Conservation (phyloP, 2,797 vertebrate species). For the Denticeps clupeoides region DNA sequence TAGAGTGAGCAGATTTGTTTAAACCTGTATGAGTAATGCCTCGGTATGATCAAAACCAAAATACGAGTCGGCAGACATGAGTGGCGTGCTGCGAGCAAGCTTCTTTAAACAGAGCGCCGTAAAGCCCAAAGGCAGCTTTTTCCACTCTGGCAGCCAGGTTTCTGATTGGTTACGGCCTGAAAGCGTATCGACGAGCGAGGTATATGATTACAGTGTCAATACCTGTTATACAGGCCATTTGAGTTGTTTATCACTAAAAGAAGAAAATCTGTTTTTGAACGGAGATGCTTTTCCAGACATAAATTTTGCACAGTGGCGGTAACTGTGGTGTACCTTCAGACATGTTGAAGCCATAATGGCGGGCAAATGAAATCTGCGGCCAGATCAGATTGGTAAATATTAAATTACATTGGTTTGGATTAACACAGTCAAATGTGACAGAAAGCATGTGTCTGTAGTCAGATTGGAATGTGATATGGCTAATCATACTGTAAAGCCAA, state of each 20-base stretch:
- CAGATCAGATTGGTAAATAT: constrained; percentile 42
- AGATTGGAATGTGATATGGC: constrained; percentile 38
- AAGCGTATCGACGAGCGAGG: constrained; percentile 27
- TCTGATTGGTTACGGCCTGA: constrained; percentile 23
- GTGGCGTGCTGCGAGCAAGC: constrained; percentile 12
- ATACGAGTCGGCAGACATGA: constrained; percentile 5
- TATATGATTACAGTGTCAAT: constrained; percentile 26
- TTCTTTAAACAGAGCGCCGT: constrained; percentile 8
- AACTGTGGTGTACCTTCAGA: constrained; percentile 18
- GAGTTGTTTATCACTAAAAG: constrained; percentile 29
- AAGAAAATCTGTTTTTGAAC: constrained; percentile 18
- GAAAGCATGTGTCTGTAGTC: constrained; percentile 41
- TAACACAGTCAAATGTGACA: constrained; percentile 12
- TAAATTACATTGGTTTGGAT: constrained; percentile 41
- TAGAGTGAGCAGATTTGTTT: not conserved
- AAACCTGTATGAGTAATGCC: constrained; percentile 8
- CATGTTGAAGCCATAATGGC: constrained; percentile 14
- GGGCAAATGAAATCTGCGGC: constrained; percentile 20
- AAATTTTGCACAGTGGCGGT: constrained; percentile 7
- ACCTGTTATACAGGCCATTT: constrained; percentile 23
- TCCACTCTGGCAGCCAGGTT: constrained; percentile 18
- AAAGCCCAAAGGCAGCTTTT: constrained; percentile 9
- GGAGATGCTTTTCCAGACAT: constrained; percentile 11
- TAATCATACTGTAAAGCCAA: constrained; percentile 25
- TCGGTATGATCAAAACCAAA: constrained; percentile 13